Evolutionary conservation across 2,888 invertebrate genomes (phyloP).

Genomic region (Scaptomyza caliginosa): DNA sequence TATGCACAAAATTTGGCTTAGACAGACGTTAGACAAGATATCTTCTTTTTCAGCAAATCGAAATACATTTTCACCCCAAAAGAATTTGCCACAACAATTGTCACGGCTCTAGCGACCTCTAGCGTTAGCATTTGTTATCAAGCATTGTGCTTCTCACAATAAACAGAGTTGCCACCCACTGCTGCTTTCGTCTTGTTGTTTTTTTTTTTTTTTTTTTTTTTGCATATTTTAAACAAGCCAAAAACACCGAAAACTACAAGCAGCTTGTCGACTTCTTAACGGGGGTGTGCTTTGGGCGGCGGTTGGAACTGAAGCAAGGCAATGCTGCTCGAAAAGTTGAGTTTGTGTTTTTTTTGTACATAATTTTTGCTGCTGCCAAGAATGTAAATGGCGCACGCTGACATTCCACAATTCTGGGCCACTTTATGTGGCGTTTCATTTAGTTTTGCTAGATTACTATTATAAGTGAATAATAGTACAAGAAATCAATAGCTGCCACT

Average conservation of each 20-base stretch:
- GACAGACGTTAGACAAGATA: not conserved
- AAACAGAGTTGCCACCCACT: conserved; percentile 56
- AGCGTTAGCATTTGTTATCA: conserved; percentile 52
- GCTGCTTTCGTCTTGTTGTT: conserved; percentile 43
- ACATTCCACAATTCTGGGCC: conserved; percentile 31
- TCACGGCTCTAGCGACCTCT: conserved; percentile 49
- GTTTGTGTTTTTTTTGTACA: conserved; percentile 18
- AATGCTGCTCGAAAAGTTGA: conserved; percentile 28
- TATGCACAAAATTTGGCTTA: not conserved
- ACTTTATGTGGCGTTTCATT: conserved; percentile 36
- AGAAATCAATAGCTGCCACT: conserved; percentile 60
- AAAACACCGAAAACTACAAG: conserved; percentile 63
- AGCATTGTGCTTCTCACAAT: conserved; percentile 43
- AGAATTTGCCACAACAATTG: conserved; percentile 43
- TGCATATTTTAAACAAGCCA: conserved; percentile 75
- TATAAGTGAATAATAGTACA: conserved; percentile 1
- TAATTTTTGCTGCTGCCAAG: conserved; percentile 61
- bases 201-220: conserved; percentile 14
- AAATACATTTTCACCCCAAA: conserved; percentile 4
- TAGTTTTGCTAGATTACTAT: conserved; percentile 4
- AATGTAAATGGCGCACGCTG: conserved; percentile 72
- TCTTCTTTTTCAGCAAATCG: conserved; percentile 4
- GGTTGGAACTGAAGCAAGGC: not conserved
- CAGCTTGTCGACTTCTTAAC: not conserved
- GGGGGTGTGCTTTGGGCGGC: not conserved